Base-by-base conservation (phyloP, 30 jellyfish, hydroid and myxozoan species). In the Hydractinia echinata region DNA sequence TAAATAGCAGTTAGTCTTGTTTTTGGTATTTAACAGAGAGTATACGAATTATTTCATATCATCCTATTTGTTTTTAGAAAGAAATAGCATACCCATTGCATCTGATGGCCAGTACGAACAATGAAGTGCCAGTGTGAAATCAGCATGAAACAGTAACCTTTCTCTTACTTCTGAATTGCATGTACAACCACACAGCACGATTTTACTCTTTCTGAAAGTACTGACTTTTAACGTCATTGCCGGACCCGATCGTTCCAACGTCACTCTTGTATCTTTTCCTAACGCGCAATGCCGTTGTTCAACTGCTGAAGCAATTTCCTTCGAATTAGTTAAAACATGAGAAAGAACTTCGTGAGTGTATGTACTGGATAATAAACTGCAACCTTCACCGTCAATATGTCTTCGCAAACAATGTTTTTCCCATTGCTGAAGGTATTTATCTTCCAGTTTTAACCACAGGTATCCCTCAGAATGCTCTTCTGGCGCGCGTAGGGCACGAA, bases 371-470 rank as follows among this genome's bases (percentile, higher is more conserved):
- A 82, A 61, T n/a, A 66, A 52, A 51, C 89, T 82, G 84, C 76
- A 82, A 0, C 84, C 84, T 48, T 67, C 67, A 18, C 76, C 51
- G 51, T 72, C 76, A 51, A 79, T 82, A 19, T 82, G 89, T 5
- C 85, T 16, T 18, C 89, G 19, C 66, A 82, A 10, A 19, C 89
- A 82, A 13, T 68, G 79, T 11, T 82, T 20, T 10, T 82, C 89
- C 89, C 81, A 71, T 9, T 84, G 92, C 49, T n/a, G 4, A 81
- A 73, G 49, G 62, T 84, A 84, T 53, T 53, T 51, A 52, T 84
- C 81, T 30, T 84, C 86, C 76, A 84, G 72, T 55, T 79, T 39
- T 30, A 84, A 81, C 94, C 94, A 76, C 18, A 84, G 79, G 56
- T n/a, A 71, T 71, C 81, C 81, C 30, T 30, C 81, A 64, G 74